Evolutionary conservation across 2,113 vertebrate species (phyloP).

Genomic region (Bos indicus): DNA sequence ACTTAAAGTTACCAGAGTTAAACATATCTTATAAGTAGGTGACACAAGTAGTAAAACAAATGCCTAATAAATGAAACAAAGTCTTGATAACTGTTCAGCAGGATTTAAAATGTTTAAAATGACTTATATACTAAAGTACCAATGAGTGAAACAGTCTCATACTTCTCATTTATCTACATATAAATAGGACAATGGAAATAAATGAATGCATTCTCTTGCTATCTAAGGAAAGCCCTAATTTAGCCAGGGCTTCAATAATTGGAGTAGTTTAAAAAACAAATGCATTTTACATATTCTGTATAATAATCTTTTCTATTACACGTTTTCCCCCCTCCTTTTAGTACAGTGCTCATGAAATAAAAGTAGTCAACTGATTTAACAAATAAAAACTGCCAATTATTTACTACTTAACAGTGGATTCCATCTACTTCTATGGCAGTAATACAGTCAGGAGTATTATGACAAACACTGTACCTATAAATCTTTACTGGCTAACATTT

Average conservation of each 20-base stretch:
- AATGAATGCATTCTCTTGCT: conserved; percentile 73
- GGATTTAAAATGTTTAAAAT: not conserved
- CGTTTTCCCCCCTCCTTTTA: not conserved
- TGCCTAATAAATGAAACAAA: not conserved
- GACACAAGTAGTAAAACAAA: not conserved
- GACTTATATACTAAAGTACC: conserved; percentile 30
- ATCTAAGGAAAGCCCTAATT: conserved; percentile 31
- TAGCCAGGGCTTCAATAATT: not conserved
- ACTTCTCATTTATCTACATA: conserved; percentile 56
- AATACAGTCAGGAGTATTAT: not conserved
- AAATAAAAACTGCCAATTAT: not conserved
- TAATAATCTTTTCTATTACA: not conserved
- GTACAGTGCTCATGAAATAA: conserved; percentile 15
- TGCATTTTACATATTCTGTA: not conserved
- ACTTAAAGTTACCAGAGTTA: conserved; percentile 18
- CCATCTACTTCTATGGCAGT: not conserved
- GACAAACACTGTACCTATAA: not conserved
- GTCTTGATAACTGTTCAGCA: not conserved
- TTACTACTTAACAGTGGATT: not conserved
- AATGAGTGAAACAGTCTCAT: conserved; percentile 27
- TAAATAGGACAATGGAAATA: conserved; percentile 58
- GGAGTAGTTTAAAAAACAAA: not conserved
- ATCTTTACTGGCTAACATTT: not conserved
- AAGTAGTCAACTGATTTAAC: not conserved
- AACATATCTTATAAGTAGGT: conserved; percentile 3